A percentile compares a stretch with the other conserved stretches of the same genome.
These are phyloP conservation scores for Heterocephalus glaber DNA, from an alignment of 2,113 vertebrate species.

Conservation along the genomic window DNA sequence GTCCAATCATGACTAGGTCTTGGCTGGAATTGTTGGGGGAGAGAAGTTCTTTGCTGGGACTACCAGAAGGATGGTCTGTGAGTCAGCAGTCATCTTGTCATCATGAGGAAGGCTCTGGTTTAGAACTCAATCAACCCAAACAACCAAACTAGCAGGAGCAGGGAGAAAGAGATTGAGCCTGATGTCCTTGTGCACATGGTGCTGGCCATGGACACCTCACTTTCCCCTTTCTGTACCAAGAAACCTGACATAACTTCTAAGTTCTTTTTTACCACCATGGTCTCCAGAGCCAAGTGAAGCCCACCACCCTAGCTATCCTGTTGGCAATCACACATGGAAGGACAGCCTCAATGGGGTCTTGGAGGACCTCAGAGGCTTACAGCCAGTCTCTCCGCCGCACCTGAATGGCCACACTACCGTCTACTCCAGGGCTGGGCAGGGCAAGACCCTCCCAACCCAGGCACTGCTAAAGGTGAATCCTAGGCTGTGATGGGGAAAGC, in stretches of 20 bases:
- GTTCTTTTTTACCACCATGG: neutral
- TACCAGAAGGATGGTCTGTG: neutral
- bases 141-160: neutral
- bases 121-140: neutral
- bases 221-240: neutral
- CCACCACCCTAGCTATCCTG: neutral
- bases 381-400: neutral
- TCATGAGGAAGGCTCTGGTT: neutral
- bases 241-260: neutral
- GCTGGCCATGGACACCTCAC: neutral
- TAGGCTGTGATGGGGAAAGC: neutral
- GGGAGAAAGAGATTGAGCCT: too few species aligned
- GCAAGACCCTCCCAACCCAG: neutral
- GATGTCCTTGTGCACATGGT: accelerated
- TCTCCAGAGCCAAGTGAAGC: neutral
- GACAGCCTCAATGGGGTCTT: neutral
- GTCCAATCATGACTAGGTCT: neutral
- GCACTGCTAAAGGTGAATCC: neutral
- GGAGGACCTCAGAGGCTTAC: neutral
- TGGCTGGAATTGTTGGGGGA: neutral
- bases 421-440: neutral
- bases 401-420: accelerated
- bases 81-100: neutral
- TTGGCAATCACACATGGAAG: neutral
- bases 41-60: neutral